phyloP scores from a whole-genome alignment of 1,140 invertebrate species.

The Pseudomyrmex sp. region DNA sequence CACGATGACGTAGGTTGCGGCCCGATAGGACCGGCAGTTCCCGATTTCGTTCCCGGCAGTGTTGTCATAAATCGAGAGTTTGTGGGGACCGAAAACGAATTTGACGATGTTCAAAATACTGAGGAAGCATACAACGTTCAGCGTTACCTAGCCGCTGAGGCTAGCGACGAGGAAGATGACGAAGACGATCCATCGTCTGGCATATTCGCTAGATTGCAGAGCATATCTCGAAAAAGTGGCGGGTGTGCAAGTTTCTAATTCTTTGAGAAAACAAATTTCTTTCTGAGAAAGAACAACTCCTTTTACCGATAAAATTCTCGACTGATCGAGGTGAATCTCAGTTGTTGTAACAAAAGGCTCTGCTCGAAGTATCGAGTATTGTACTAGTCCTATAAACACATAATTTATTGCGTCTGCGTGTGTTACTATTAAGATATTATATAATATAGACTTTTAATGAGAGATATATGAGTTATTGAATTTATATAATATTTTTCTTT shows the following conservation, averaged over 20 bases:
- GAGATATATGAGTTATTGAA: not conserved
- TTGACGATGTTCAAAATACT: not conserved
- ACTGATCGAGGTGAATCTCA: not conserved
- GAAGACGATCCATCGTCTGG: constrained; percentile 5
- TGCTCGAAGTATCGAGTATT: not conserved
- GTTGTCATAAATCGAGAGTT: constrained; percentile 48
- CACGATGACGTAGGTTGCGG: constrained; percentile 54
- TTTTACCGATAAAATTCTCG: not conserved
- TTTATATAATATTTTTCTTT: not conserved
- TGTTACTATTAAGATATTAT: constrained; percentile 16
- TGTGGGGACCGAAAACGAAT: not conserved
- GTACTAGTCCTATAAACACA: constrained; percentile 25
- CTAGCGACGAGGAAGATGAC: constrained; percentile 32
- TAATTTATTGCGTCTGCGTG: constrained; percentile 18
- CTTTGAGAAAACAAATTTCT: not conserved
- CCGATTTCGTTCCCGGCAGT: constrained; percentile 66
- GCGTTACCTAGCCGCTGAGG: not conserved
- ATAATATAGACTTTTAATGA: constrained; percentile 29
- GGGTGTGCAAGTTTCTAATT: not conserved
- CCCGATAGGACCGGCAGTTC: constrained; percentile 64
- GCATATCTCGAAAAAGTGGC: not conserved
- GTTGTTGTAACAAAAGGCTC: not conserved
- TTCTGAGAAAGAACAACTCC: not conserved
- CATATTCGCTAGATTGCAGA: constrained; percentile 34
- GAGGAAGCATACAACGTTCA: not conserved